These are phyloP conservation scores for Drosophila kanekoi DNA, from an alignment of 2,888 invertebrate species.

Conservation along the genomic window DNA sequence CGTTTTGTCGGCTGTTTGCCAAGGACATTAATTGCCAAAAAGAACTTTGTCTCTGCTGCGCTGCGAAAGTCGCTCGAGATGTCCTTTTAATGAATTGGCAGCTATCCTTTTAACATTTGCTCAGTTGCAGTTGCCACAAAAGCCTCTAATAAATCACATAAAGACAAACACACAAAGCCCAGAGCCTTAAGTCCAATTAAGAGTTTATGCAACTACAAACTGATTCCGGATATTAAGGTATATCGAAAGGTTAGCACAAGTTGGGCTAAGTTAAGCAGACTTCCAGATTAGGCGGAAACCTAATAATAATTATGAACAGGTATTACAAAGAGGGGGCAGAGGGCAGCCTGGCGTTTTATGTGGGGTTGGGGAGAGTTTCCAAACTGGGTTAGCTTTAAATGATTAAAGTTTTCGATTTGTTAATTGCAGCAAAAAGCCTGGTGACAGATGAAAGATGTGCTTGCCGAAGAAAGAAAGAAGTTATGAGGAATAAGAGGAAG, in stretches of 20 bases:
- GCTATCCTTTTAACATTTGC: conserved; percentile 40
- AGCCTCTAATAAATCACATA: conserved; percentile 34
- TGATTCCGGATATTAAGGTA: neutral
- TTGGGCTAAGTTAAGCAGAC: neutral
- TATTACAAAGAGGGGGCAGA: neutral
- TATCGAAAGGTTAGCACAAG: neutral
- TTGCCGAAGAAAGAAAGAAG: no score
- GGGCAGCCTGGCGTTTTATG: neutral
- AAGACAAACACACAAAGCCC: neutral
- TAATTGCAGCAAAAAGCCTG: no score
- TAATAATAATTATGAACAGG: neutral
- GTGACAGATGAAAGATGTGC: no score
- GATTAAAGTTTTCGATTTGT: no score
- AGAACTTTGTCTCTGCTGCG: conserved; percentile 46
- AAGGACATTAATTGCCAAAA: conserved; percentile 66
- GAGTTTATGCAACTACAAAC: neutral
- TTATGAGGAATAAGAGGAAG: no score
- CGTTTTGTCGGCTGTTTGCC: conserved; percentile 38
- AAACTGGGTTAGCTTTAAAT: no score
- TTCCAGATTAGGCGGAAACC: neutral
- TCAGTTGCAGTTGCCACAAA: conserved; percentile 37
- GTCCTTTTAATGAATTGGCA: conserved; percentile 62
- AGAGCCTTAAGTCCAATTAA: conserved; percentile 23
- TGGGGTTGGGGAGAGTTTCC: neutral
- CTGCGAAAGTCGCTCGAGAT: conserved; percentile 29